Base-by-base conservation (phyloP, 2,113 vertebrate genomes). In the Charina bottae region DNA sequence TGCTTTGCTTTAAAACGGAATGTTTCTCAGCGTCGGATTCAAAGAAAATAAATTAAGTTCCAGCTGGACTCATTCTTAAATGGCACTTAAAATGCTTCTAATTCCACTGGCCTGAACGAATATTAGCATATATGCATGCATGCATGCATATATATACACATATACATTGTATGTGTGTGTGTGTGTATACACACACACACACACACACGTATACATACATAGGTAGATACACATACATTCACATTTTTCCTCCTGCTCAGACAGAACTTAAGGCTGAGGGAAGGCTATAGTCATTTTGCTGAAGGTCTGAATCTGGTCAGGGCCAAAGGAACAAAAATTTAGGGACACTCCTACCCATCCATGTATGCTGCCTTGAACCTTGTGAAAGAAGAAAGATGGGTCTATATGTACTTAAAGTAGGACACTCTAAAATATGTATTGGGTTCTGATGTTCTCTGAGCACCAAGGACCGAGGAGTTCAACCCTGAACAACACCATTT, bases 61-160 rank as follows among this genome's bases (percentile, higher is more conserved):
- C 19, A 37, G 28, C 12, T 53, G 12, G 21, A 54, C 3, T 54
- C 12, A 46, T 60, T 11, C 28, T 83, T 60, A 19, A 60, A 60
- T 13, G 24, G 24, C 28, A 68, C 54, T 53, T 92, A 37, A 58
- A 93, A 85, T 9, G 55, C 0, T 21, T 6, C 24, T 46, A 92
- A 49, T 92, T 95, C 90, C 56, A 54, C 83, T 89, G 62, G 33
- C 46, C 24, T 72, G 60, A 89, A 89, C 93, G 21, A 46, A 90
- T 92, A 89, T 92, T 83, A 95, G 92, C 93, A 60, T 21, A 37
- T 33, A n/a, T n/a, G n/a, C n/a, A n/a, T n/a, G n/a, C n/a, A n/a
- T n/a, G n/a, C n/a, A n/a, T n/a, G n/a, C n/a, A n/a, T n/a, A n/a
- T n/a, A n/a, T n/a, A n/a, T n/a, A n/a, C n/a, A n/a, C n/a, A n/a